phyloP scores from a whole-genome alignment of 2,113 vertebrate genomes.

The Notarius lentiginosus region DNA sequence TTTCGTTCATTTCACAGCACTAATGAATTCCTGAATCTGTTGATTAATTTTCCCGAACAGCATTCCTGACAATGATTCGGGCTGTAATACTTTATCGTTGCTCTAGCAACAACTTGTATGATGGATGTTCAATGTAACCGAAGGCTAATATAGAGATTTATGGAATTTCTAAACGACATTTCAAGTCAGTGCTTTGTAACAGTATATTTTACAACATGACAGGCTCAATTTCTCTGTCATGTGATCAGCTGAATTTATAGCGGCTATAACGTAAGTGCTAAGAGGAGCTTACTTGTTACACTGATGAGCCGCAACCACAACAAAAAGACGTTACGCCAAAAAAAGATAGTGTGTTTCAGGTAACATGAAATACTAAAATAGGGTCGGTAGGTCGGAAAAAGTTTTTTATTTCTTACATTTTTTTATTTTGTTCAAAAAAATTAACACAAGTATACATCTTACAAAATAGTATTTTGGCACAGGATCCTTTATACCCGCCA shows the following conservation, averaged over 20 bases:
- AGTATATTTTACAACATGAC: neutral
- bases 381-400: no score
- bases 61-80: neutral
- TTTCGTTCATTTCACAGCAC: neutral
- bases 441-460: no score
- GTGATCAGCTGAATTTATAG: neutral
- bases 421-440: no score
- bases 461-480: no score
- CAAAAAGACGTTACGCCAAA: neutral
- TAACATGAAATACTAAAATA: no score
- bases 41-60: neutral
- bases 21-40: neutral
- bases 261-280: neutral
- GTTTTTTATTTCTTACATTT: no score
- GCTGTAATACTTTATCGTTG: no score
- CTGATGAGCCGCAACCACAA: neutral
- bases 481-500: no score
- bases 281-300: neutral
- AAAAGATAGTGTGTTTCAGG: no score
- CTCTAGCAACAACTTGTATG: neutral
- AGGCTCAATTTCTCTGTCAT: neutral
- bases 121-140: neutral
- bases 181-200: neutral
- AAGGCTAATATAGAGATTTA: neutral
- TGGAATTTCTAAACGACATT: neutral